phyloP scores from a whole-genome alignment of 2,888 invertebrate species.

The Synanthedon tipuliformis region DNA sequence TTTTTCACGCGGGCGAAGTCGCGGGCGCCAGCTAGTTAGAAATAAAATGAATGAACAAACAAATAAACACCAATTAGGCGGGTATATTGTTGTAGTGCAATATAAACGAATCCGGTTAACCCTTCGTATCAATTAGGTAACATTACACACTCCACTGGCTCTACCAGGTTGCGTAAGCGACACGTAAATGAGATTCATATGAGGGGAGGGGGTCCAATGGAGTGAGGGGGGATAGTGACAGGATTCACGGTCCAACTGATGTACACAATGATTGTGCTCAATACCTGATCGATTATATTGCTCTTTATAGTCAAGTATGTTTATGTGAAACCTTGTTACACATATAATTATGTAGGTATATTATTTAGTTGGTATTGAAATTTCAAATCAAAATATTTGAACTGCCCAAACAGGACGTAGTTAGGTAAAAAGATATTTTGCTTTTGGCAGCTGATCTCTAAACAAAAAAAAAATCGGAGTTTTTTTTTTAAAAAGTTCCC shows the following conservation, averaged over 20 bases:
- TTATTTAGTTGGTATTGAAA: not conserved
- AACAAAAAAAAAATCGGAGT: too few species aligned
- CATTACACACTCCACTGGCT: slow-evolving; percentile 49
- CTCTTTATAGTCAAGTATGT: slow-evolving; percentile 33
- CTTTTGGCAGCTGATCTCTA: too few species aligned
- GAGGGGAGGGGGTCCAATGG: slow-evolving; percentile 22
- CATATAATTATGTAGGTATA: not conserved
- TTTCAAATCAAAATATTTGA: too few species aligned
- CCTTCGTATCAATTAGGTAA: slow-evolving; percentile 35
- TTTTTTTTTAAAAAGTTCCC: too few species aligned
- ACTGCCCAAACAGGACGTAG: too few species aligned
- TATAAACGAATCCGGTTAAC: slow-evolving; percentile 9
- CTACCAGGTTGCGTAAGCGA: slow-evolving; percentile 63
- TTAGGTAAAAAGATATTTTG: too few species aligned
- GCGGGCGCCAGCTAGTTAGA: too few species aligned
- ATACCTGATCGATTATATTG: slow-evolving; percentile 67
- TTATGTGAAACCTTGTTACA: slow-evolving; percentile 5
- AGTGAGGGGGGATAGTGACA: slow-evolving; percentile 41
- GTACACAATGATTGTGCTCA: slow-evolving; percentile 64
- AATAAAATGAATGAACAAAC: too few species aligned
- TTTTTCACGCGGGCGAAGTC: too few species aligned
- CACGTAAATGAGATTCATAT: slow-evolving; percentile 63
- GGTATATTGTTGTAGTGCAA: too few species aligned
- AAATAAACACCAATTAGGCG: too few species aligned
- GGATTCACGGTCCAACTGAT: slow-evolving; percentile 66